phyloP scores from a whole-genome alignment of 2,797 vertebrate genomes.

The Spheniscus humboldti region DNA sequence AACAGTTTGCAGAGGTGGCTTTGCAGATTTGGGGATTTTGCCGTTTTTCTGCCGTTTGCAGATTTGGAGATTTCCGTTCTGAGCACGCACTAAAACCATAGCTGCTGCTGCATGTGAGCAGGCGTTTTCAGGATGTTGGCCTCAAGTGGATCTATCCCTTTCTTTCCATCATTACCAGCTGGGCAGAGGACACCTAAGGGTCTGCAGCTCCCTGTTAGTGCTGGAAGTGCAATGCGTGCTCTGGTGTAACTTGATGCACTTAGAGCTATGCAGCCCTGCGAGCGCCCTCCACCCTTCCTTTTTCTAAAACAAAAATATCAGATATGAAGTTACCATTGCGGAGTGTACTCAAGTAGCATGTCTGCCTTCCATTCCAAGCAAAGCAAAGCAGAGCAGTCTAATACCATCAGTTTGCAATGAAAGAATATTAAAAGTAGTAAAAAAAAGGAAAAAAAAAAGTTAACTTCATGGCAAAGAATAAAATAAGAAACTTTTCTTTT shows the following conservation, averaged over 20 bases:
- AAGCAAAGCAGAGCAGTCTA: neutral
- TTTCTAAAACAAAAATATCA: neutral
- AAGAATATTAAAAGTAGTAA: slow-evolving; percentile 8
- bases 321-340: neutral
- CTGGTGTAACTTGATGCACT: neutral
- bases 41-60: accelerated
- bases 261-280: neutral
- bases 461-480: neutral
- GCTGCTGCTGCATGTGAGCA: neutral
- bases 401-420: neutral
- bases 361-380: slow-evolving; percentile 29
- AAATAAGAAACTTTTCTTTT: neutral
- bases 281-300: neutral
- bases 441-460: neutral
- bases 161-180: neutral
- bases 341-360: neutral
- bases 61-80: slow-evolving; percentile 1
- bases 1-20: neutral
- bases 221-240: neutral
- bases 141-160: neutral
- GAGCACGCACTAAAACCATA: accelerated
- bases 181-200: neutral
- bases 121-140: neutral
- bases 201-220: neutral
- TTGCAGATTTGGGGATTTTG: neutral